Conservation (phyloP, 2,113 vertebrate genomes). For the Balaenoptera acutorostrata region DNA sequence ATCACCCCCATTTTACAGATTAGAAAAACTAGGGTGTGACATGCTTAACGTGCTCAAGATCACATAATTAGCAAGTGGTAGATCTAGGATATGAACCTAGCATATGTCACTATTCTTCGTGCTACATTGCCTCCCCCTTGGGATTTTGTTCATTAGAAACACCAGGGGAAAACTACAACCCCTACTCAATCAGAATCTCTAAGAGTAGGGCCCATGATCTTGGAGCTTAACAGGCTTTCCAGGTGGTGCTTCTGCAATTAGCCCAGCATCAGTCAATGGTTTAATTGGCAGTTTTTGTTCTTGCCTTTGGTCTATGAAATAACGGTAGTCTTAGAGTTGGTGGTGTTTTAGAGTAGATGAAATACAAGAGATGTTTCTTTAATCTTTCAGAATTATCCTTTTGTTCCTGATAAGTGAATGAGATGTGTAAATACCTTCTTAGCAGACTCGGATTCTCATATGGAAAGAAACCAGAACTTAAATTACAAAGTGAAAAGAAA, state of each 20-base stretch:
- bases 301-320: background rate
- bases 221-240: background rate
- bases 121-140: background rate
- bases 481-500: background rate
- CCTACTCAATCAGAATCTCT: background rate
- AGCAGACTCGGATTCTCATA: background rate
- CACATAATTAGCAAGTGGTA: background rate
- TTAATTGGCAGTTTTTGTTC: background rate
- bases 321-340: background rate
- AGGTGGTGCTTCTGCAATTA: background rate
- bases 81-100: background rate
- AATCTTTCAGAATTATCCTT: background rate
- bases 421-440: background rate
- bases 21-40: background rate
- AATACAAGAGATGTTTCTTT: background rate
- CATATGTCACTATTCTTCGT: background rate
- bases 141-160: background rate
- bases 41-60: background rate
- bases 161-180: background rate
- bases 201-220: background rate
- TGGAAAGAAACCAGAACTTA: background rate
- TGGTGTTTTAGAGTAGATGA: background rate
- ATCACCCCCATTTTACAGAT: background rate
- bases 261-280: background rate
- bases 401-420: background rate